A percentile compares a stretch with the other conserved stretches of the same genome.
phyloP scores from a whole-genome alignment of 2,113 vertebrate genomes.

The Siniperca knerii region DNA sequence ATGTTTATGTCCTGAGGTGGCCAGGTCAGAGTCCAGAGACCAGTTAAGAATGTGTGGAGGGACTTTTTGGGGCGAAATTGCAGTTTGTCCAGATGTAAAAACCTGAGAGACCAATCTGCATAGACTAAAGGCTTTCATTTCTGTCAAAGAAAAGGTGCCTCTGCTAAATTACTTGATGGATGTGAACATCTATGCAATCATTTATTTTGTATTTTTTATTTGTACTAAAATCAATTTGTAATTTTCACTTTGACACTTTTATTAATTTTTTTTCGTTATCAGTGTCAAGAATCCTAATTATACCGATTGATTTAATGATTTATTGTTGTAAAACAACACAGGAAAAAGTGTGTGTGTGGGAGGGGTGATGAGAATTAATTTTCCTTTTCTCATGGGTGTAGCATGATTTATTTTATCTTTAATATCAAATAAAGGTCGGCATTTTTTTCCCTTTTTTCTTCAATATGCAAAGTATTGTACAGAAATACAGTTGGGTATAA shows the following conservation, averaged over 20 bases:
- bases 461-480: background rate
- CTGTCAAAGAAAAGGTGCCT: background rate
- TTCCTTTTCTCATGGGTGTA: constrained; percentile 17
- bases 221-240: constrained; percentile 22
- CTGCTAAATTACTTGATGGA: background rate
- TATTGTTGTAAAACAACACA: constrained; percentile 16
- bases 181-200: constrained; percentile 2
- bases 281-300: constrained; percentile 13
- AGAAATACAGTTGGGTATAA: background rate
- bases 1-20: background rate
- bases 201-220: constrained; percentile 15
- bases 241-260: constrained; percentile 1
- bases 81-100: background rate
- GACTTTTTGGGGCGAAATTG: background rate
- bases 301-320: constrained; percentile 27
- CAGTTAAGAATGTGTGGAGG: background rate
- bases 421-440: constrained; percentile 19
- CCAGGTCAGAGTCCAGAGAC: background rate
- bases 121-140: background rate
- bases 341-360: background rate
- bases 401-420: constrained; percentile 28
- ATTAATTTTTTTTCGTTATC: background rate
- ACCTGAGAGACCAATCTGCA: background rate
- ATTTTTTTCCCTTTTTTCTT: background rate
- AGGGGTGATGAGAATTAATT: constrained; percentile 12